Percentiles rank a stretch among this genome's conserved stretches.
phyloP scores from a whole-genome alignment of 2,113 vertebrate genomes.

The Calypte anna region DNA sequence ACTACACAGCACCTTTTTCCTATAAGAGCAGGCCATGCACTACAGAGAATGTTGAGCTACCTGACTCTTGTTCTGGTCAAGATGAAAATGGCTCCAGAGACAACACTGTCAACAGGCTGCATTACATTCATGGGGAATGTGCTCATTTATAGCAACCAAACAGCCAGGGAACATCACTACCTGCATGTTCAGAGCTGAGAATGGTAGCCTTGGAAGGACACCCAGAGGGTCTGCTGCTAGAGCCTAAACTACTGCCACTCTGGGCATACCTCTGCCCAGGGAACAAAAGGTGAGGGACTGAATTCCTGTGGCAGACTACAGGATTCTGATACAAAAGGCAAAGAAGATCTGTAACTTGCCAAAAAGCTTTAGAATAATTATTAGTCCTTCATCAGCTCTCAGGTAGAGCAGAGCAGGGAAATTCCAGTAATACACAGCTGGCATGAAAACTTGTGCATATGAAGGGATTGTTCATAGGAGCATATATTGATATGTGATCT shows the following conservation, averaged over 20 bases:
- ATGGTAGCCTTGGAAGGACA: background rate
- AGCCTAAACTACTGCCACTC: background rate
- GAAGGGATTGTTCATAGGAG: background rate
- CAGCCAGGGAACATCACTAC: background rate
- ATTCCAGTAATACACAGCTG: background rate
- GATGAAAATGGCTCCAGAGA: background rate
- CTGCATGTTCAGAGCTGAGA: background rate
- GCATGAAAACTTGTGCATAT: background rate
- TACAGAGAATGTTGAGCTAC: background rate
- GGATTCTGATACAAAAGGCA: background rate
- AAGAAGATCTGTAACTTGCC: background rate
- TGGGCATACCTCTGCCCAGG: background rate
- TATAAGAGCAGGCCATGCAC: fast-evolving
- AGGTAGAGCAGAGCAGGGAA: background rate
- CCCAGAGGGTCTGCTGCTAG: background rate
- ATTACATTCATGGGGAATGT: background rate
- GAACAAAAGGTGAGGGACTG: background rate
- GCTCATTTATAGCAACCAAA: background rate
- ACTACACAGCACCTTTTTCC: background rate
- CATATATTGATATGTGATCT: background rate
- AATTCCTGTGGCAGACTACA: background rate
- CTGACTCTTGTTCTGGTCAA: background rate
- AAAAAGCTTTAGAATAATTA: background rate
- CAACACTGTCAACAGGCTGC: background rate
- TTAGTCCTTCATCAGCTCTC: background rate